A percentile compares a stretch with the other conserved stretches of the same genome.
These are phyloP conservation scores for Drosophila austrosaltans DNA, from an alignment of 2,888 invertebrate species.

Conservation along the genomic window DNA sequence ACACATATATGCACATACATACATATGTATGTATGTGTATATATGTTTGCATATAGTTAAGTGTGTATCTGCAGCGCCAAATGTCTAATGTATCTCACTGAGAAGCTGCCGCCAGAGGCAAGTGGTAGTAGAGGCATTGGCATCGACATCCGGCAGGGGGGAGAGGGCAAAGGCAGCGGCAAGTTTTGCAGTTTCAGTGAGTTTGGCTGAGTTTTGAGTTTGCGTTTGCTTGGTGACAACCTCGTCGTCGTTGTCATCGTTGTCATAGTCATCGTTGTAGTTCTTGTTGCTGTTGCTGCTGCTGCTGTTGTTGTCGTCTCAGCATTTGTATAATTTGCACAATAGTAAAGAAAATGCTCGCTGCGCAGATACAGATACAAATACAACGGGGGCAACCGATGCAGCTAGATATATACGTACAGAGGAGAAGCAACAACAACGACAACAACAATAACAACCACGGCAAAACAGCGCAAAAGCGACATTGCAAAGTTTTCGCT, in stretches of 20 bases:
- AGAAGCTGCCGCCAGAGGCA: conserved; percentile 2
- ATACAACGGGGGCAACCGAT: conserved; percentile 48
- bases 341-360: conserved; percentile 64
- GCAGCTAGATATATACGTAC: conserved; percentile 15
- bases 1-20: conserved; percentile 10
- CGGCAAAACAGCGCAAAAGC: conserved; percentile 30
- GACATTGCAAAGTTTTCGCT: conserved; percentile 48
- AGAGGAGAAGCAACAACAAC: conserved; percentile 5
- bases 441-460: too few species aligned
- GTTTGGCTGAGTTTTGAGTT: conserved; percentile 19
- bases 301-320: conserved; percentile 25
- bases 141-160: too few species aligned
- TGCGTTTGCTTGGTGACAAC: conserved; percentile 40
- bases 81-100: conserved; percentile 40
- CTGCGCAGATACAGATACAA: conserved; percentile 63
- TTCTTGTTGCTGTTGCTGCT: conserved; percentile 16
- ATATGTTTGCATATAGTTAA: conserved; percentile 28
- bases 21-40: conserved; percentile 17
- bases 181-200: conserved; percentile 22
- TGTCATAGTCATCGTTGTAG: conserved; percentile 17
- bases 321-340: conserved; percentile 64
- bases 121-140: not conserved
- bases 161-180: conserved; percentile 27
- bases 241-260: conserved; percentile 16
- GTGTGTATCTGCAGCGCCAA: conserved; percentile 56